Evolutionary conservation across 2,113 vertebrate genomes (phyloP), one percentile per base, ranked within the genome.

Genomic region (Xenopus laevis): DNA sequence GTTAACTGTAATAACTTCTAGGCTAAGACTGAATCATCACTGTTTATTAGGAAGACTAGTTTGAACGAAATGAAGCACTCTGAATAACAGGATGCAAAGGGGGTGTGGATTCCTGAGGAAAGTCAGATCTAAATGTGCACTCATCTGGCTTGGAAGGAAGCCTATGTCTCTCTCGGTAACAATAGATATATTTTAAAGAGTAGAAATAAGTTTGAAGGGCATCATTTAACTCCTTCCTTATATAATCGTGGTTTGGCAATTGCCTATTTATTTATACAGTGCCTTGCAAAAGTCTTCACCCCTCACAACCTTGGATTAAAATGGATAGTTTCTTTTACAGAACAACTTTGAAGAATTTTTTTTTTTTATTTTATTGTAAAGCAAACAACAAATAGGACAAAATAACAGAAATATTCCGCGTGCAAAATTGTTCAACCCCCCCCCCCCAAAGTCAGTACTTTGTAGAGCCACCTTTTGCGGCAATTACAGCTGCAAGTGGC

Each of bases 1-100:
- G 33, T 40, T 40, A 3, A 12, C 53, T 65, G 20, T 57, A 72
- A 81, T 77, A 55, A 64, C 52, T 80, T 62, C 58, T 81, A 73
- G 74, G 69, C 65, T 65, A 10, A 0, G n/a, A 18, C 58, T 10
- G 71, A 79, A 65, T 71, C 74, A 74, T 1, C 1, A 45, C 74
- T 33, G 65, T 66, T 80, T 77, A 65, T 79, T 71, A 71, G 85
- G 85, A 84, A 85, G 53, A 0, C 74, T 68, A 68, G 68, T 79
- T 82, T 57, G 70, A 83, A 85, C 81, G 62, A 17, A 85, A 89
- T 86, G 90, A 92, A 91, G 80, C 79, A n/a, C 55, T 85, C 81
- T 88, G 90, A 93, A 92, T 92, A 94, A 93, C 92, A 94, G 93
- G 92, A 94, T 93, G 86, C 86, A 87, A 91, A 88, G 84, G 89